Conservation (phyloP, 2,797 vertebrate genomes). For the Leptodactylus fallax region DNA sequence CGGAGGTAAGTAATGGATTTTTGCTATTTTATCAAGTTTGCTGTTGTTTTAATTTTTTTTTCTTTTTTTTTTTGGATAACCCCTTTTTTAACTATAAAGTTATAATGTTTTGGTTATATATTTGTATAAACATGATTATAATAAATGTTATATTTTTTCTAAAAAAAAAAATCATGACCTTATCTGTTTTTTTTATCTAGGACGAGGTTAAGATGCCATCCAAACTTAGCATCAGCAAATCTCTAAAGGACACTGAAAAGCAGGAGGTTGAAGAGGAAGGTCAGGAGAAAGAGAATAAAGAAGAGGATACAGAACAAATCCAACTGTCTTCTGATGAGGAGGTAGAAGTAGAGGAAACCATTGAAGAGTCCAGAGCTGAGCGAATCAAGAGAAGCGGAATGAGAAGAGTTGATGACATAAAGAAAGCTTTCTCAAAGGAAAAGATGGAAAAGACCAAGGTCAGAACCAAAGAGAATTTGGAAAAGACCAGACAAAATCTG, state of each 20-base stretch:
- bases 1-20: too few relatives aligned
- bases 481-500: constrained; percentile 93
- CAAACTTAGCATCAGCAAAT: constrained; percentile 89
- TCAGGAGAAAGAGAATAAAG: constrained; percentile 78
- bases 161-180: not conserved
- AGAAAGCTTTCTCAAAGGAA: constrained; percentile 97
- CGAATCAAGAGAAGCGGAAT: constrained; percentile 90
- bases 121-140: not conserved
- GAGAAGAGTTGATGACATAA: constrained; percentile 92
- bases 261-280: constrained; percentile 81
- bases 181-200: constrained; percentile 75
- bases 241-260: constrained; percentile 78
- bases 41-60: too few relatives aligned
- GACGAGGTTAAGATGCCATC: constrained; percentile 91
- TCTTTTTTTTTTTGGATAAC: too few relatives aligned
- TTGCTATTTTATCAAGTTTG: too few relatives aligned
- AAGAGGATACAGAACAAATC: constrained; percentile 77
- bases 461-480: constrained; percentile 91
- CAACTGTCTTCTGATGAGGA: constrained; percentile 90
- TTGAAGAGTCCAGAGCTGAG: constrained; percentile 92
- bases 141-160: not conserved
- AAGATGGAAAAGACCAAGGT: constrained; percentile 94
- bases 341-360: constrained; percentile 93
- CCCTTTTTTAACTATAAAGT: too few relatives aligned
- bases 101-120: not conserved